Evolutionary conservation across 1,140 invertebrate species (phyloP).

Genomic region (Chironomus tepperi): DNA sequence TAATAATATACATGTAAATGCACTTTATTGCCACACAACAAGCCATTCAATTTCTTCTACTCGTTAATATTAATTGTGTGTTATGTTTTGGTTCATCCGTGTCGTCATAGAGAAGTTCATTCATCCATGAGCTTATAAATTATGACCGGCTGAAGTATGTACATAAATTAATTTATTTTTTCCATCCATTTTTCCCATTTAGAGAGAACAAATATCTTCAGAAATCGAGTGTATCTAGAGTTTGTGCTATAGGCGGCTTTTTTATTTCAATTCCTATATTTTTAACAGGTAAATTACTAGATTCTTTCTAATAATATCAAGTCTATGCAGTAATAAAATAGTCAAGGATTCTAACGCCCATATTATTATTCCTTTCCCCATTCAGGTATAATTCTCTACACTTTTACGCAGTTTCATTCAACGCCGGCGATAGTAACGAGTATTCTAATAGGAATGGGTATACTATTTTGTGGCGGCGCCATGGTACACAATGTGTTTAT

Average conservation of each 20-base stretch:
- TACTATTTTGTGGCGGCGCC: constrained; percentile 83
- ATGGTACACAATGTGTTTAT: constrained; percentile 92
- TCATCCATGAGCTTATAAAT: not conserved
- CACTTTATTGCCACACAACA: too few species aligned
- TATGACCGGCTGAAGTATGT: constrained; percentile 25
- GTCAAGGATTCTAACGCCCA: constrained; percentile 22
- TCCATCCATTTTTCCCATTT: constrained; percentile 35
- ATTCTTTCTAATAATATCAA: too few species aligned
- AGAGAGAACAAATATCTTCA: constrained; percentile 85
- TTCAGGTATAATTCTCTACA: constrained; percentile 84
- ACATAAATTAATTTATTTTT: constrained; percentile 26
- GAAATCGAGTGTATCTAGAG: constrained; percentile 78
- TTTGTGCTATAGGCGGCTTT: constrained; percentile 86
- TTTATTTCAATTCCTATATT: constrained; percentile 90
- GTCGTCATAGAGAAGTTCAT: constrained; percentile 1
- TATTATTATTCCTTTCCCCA: constrained; percentile 29
- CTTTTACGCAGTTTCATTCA: constrained; percentile 85
- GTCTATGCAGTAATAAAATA: not conserved
- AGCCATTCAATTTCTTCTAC: too few species aligned
- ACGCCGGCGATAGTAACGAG: constrained; percentile 84
- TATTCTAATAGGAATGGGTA: constrained; percentile 77
- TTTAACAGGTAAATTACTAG: constrained; percentile 63
- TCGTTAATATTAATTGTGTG: not conserved
- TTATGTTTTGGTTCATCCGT: constrained; percentile 24
- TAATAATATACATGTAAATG: too few species aligned